Base-by-base conservation (phyloP, 2,113 vertebrate genomes). In the Reinhardtius hippoglossoides region DNA sequence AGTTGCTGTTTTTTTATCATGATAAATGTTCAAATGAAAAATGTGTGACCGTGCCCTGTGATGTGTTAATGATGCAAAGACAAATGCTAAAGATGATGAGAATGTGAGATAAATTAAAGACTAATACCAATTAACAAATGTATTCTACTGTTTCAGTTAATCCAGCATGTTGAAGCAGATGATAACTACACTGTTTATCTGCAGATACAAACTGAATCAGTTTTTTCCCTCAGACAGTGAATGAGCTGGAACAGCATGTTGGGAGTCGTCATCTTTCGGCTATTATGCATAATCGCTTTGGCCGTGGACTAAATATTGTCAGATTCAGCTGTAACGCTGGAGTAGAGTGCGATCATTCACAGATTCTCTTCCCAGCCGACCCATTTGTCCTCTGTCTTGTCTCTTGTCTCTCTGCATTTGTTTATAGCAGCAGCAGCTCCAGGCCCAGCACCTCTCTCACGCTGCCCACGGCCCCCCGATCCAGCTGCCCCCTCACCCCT, bases 371-470 rank as follows among this genome's bases (percentile, higher is more conserved):
- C 89, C 92, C 91, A 90, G 87, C 90, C 81, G 77, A 94, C 93
- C 92, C 92, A 94, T 91, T 94, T 88, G 91, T 89, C 88, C 62
- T 88, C 56, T 90, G 88, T 91, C 66, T 86, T 94, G 85, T 82
- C 64, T 90, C 69, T 35, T 89, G 85, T 68, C 68, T 85, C 71
- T 70, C 74, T 79, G 67, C 48, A 12, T 87, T 87, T 88, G 85
- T 87, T 94, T 94, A 81, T 95, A 98, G 97, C 97, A 99, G 94
- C 97, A 99, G 94, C 97, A 98, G 91, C 97, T 98, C 79, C 97
- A 98, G 95, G 97, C 97, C 0, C 97, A 98, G 91, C 97, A 98
- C 90, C 97, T 99, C 67, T 98, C 97, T 24, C 97, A 99, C 15
- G 96, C 97, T 0, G 95, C 96, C 20, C 97, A 99, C 0, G 97